Conservation (phyloP, 2,113 vertebrate genomes). For the Elgaria multicarinata region DNA sequence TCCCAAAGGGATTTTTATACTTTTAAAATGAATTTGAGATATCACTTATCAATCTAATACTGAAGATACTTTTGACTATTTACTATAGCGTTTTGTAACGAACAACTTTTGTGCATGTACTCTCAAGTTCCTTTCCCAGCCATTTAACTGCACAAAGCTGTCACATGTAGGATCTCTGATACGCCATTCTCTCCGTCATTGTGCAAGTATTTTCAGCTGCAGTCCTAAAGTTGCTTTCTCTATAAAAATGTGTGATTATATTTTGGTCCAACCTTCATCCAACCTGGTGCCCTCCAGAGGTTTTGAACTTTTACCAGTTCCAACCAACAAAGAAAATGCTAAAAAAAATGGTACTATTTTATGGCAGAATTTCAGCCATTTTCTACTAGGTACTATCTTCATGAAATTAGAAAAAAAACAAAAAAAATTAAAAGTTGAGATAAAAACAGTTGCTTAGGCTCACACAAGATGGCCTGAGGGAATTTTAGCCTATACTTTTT, state of each 20-base stretch:
- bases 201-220: neutral
- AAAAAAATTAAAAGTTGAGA: neutral
- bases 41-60: neutral
- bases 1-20: neutral
- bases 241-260: neutral
- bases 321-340: no score
- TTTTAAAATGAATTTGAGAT: neutral
- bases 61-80: neutral
- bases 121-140: neutral
- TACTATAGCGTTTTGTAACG: neutral
- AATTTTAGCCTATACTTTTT: neutral
- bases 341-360: no score
- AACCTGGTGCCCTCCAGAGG: no score
- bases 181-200: neutral
- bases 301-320: no score
- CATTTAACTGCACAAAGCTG: neutral
- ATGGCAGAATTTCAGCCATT: neutral
- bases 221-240: no score
- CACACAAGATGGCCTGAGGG: neutral
- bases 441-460: neutral
- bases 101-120: neutral
- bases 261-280: no score
- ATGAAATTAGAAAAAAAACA: neutral
- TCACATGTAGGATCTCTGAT: neutral
- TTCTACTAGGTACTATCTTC: neutral